Conservation (phyloP, 35 echinoderm and acorn worm species). For the Patiria miniata region DNA sequence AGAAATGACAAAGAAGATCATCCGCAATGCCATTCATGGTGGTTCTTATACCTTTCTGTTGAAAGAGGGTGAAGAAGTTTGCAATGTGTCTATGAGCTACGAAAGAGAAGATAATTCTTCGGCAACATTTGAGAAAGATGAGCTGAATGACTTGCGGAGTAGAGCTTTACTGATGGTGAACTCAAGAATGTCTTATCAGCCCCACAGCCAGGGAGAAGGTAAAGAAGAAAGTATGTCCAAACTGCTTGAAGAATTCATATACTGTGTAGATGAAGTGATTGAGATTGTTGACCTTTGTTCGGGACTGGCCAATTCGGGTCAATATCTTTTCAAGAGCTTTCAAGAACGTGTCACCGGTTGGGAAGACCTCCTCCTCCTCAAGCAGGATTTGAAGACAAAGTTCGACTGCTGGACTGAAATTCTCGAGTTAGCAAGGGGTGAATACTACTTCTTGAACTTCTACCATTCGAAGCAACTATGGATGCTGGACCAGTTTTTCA, state of each 20-base stretch:
- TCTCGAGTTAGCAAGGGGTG: conserved; percentile 26
- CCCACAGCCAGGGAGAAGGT: not conserved
- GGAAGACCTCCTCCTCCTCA: conserved; percentile 14
- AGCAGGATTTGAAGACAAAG: not conserved
- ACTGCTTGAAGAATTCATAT: conserved; percentile 30
- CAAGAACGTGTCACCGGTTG: not conserved
- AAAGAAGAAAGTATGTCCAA: not conserved
- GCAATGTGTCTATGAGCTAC: conserved; percentile 19
- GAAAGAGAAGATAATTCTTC: conserved; percentile 11
- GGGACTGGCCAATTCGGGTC: conserved; percentile 21
- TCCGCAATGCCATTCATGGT: conserved; percentile 16
- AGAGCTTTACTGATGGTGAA: conserved; percentile 38
- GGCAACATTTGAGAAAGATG: conserved; percentile 7
- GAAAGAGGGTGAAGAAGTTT: not conserved
- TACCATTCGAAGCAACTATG: conserved; percentile 37
- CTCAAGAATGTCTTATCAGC: conserved; percentile 3
- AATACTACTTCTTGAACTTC: conserved; percentile 44
- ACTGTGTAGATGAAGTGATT: conserved; percentile 25
- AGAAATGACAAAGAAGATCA: conserved; percentile 50
- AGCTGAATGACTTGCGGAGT: conserved; percentile 52
- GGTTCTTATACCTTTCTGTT: conserved; percentile 7
- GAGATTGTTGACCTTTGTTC: conserved; percentile 39
- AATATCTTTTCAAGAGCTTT: conserved; percentile 26
- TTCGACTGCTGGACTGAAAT: not conserved
- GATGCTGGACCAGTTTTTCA: conserved; percentile 40